These are phyloP conservation scores for Abscondita cerata DNA, from an alignment of 2,888 invertebrate species.

Conservation along the genomic window DNA sequence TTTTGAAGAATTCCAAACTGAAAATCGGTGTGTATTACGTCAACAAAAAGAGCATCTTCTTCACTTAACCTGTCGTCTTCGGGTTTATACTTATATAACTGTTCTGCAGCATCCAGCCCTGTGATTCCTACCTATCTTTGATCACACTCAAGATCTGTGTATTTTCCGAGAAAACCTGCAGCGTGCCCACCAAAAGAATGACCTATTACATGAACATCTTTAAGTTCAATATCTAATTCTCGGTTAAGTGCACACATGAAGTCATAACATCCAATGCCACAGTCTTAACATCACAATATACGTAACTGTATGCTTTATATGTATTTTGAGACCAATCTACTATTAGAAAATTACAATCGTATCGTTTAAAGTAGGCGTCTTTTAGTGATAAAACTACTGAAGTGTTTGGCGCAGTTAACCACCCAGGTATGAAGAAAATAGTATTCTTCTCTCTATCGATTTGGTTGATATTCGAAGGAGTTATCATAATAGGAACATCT, in stretches of 20 bases:
- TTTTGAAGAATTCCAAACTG: constrained; percentile 56
- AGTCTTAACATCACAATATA: constrained; percentile 8
- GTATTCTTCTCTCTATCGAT: not conserved
- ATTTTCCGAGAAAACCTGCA: constrained; percentile 16
- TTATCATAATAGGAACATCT: not conserved
- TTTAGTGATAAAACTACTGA: constrained; percentile 9
- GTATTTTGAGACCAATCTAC: constrained; percentile 17
- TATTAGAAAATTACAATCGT: constrained; percentile 16
- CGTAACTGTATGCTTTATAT: not conserved
- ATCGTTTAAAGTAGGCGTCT: constrained; percentile 14
- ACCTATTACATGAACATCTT: constrained; percentile 16
- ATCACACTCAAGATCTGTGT: not conserved
- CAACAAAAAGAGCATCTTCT: constrained; percentile 21
- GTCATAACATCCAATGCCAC: no score
- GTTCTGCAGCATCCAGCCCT: constrained; percentile 30
- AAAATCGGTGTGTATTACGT: constrained; percentile 24
- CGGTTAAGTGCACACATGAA: no score
- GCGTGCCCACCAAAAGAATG: constrained; percentile 25
- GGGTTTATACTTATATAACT: constrained; percentile 2
- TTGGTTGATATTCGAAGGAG: not conserved
- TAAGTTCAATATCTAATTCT: no score
- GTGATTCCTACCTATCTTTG: constrained; percentile 22
- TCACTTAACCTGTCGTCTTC: constrained; percentile 4
- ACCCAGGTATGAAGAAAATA: constrained; percentile 13
- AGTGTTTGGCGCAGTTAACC: constrained; percentile 11